These are phyloP conservation scores for Willisornis vidua DNA, from an alignment of 2,113 vertebrate species.

Conservation along the genomic window DNA sequence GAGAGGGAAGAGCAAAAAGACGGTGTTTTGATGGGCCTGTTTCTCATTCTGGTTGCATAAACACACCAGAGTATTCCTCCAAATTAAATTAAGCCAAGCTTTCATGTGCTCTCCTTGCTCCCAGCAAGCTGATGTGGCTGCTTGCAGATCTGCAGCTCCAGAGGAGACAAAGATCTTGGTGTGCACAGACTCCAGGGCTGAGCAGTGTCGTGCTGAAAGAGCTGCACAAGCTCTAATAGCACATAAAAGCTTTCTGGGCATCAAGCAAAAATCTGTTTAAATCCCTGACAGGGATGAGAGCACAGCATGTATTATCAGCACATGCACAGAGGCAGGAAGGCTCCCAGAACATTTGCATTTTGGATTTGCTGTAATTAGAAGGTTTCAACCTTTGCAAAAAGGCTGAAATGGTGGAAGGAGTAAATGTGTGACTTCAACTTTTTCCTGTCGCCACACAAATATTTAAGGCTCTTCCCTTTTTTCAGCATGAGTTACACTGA, in stretches of 20 bases:
- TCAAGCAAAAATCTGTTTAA: constrained; percentile 10
- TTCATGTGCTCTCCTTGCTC: constrained; percentile 7
- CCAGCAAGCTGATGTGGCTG: not conserved
- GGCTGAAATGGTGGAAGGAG: not conserved
- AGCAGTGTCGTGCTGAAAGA: not conserved
- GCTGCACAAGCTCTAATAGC: not conserved
- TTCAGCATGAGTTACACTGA: not conserved
- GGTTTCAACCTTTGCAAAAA: not conserved
- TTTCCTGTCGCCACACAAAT: not conserved
- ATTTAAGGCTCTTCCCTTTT: not conserved
- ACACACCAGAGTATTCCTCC: not conserved
- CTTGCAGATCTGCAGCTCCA: constrained; percentile 20
- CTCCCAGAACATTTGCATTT: constrained; percentile 2
- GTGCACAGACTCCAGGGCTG: not conserved
- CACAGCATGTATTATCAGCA: not conserved
- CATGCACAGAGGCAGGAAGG: not conserved
- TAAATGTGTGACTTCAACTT: not conserved
- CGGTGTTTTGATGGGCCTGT: not conserved
- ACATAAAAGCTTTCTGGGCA: constrained; percentile 34
- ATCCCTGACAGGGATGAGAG: constrained; percentile 9
- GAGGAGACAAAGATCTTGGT: not conserved
- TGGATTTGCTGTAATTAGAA: constrained; percentile 11
- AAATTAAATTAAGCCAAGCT: constrained; percentile 47
- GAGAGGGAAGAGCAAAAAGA: not conserved
- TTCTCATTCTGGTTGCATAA: constrained; percentile 21